These are phyloP conservation scores for Scalopus aquaticus DNA, from an alignment of 2,113 vertebrate species.

Conservation along the genomic window DNA sequence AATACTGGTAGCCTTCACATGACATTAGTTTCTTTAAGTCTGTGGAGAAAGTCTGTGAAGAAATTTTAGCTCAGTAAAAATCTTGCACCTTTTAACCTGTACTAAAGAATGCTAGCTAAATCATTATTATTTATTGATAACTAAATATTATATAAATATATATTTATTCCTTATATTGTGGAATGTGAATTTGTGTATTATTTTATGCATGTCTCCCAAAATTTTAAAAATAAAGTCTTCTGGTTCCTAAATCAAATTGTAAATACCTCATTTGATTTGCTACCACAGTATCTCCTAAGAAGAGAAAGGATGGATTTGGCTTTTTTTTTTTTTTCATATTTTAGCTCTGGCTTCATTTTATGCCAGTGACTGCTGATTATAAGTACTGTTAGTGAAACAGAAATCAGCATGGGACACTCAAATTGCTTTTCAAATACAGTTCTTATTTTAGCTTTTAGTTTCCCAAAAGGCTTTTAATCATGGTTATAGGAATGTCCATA, in stretches of 20 bases:
- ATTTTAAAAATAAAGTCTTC: conserved; percentile 48
- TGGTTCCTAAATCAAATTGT: conserved; percentile 56
- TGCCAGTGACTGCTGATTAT: conserved; percentile 77
- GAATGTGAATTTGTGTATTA: conserved; percentile 27
- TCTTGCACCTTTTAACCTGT: not conserved
- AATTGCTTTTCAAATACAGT: conserved; percentile 71
- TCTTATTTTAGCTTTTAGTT: conserved; percentile 78
- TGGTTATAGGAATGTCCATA: conserved; percentile 85
- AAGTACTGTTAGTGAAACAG: conserved; percentile 76
- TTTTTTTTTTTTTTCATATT: conserved; percentile 30
- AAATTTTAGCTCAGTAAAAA: not conserved
- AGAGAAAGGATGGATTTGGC: not conserved
- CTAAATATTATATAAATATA: not conserved
- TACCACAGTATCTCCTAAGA: conserved; percentile 59
- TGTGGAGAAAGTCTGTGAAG: not conserved
- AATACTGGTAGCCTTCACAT: not conserved
- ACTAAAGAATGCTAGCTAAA: not conserved
- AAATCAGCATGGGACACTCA: conserved; percentile 77
- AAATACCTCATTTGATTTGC: conserved; percentile 42
- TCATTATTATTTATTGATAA: not conserved
- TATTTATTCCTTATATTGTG: not conserved
- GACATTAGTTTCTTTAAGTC: not conserved
- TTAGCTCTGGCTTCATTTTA: conserved; percentile 41
- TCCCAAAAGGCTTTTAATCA: conserved; percentile 84
- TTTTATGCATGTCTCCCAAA: not conserved